phyloP scores from a whole-genome alignment of 2,113 vertebrate species.

The Chrysemys picta region DNA sequence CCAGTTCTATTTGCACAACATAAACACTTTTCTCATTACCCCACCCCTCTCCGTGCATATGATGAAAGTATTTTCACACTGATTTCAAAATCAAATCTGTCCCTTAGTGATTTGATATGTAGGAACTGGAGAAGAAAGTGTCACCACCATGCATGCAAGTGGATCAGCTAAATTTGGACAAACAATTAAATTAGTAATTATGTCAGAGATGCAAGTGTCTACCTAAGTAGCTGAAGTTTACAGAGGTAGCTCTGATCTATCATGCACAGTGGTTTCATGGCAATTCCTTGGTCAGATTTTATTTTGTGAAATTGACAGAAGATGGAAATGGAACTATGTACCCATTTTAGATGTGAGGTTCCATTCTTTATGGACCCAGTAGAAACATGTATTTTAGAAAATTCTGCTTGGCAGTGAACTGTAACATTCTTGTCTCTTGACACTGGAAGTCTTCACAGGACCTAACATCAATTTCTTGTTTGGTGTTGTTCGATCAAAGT shows the following conservation, averaged over 20 bases:
- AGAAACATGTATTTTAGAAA: conserved; percentile 31
- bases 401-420: background rate
- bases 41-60: background rate
- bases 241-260: background rate
- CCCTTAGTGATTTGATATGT: conserved; percentile 46
- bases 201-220: conserved; percentile 40
- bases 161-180: conserved; percentile 59
- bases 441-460: background rate
- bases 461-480: background rate
- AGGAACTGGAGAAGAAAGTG: conserved; percentile 49
- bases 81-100: conserved; percentile 69
- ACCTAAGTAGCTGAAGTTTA: conserved; percentile 41
- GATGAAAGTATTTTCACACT: conserved; percentile 35
- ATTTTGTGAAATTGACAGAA: background rate
- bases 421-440: background rate
- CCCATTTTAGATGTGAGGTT: conserved; percentile 5
- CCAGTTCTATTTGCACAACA: background rate
- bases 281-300: background rate
- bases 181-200: conserved; percentile 67
- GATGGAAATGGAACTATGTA: background rate
- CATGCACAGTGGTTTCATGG: background rate
- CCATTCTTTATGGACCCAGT: background rate
- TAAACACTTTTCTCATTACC: background rate
- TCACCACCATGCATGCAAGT: conserved; percentile 62
- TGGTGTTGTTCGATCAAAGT: background rate